phyloP scores from a whole-genome alignment of 2,888 invertebrate genomes.

The Pogonocherus hispidulus region DNA sequence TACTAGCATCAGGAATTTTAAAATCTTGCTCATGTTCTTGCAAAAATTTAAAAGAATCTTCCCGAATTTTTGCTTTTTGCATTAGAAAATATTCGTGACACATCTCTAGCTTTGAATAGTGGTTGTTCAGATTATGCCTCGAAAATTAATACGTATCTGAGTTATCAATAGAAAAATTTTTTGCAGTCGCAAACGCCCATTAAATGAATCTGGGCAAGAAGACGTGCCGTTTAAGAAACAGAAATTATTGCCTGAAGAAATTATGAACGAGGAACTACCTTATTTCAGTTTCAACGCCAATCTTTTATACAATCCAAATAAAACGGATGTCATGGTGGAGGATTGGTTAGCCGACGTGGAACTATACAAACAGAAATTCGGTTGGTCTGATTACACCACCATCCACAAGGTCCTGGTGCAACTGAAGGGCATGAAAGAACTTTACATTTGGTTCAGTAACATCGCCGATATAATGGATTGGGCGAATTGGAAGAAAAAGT shows the following conservation, averaged over 20 bases:
- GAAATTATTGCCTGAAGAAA: not conserved
- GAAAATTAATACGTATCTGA: no score
- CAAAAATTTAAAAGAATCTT: no score
- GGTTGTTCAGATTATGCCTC: no score
- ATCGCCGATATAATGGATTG: slow-evolving; percentile 21
- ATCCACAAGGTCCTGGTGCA: slow-evolving; percentile 17
- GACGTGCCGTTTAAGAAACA: not conserved
- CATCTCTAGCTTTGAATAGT: no score
- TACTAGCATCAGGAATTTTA: no score
- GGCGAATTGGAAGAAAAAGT: slow-evolving; percentile 12
- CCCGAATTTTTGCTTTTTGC: no score
- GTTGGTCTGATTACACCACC: slow-evolving; percentile 14
- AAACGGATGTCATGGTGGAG: not conserved
- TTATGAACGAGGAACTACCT: not conserved
- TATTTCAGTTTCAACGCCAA: not conserved
- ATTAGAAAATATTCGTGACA: no score
- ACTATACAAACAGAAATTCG: not conserved
- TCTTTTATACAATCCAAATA: not conserved
- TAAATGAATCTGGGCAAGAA: not conserved
- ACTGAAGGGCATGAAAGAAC: not conserved
- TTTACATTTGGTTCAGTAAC: slow-evolving; percentile 17
- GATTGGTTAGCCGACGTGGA: slow-evolving; percentile 13
- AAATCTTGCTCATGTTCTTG: no score
- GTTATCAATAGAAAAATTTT: not conserved
- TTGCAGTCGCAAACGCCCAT: not conserved